Conservation (phyloP, 2,888 invertebrate species). For the Hyppa rectilinea region DNA sequence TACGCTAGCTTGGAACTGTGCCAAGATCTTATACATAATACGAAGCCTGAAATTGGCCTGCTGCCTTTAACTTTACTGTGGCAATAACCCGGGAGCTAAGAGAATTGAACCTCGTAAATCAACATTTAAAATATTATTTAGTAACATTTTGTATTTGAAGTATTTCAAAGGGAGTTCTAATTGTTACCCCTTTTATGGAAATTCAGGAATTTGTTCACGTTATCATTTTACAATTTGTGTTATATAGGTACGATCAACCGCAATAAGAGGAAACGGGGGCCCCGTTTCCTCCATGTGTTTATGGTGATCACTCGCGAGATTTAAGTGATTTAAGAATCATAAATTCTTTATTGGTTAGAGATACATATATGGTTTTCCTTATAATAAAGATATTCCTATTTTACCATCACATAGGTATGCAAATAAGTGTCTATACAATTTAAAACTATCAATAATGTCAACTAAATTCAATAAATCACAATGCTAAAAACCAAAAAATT, state of each 20-base stretch:
- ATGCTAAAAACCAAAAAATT: no score
- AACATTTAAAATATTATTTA: constrained; percentile 11
- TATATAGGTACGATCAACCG: background rate
- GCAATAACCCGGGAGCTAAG: background rate
- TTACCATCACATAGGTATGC: no score
- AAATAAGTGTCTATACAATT: no score
- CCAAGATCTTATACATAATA: background rate
- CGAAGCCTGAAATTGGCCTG: background rate
- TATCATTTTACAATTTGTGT: background rate
- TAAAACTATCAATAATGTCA: no score
- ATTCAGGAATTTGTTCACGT: background rate
- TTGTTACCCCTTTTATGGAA: background rate
- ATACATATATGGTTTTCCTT: no score
- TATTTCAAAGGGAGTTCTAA: constrained; percentile 1
- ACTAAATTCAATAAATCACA: no score
- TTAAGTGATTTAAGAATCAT: no score
- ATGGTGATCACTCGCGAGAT: no score
- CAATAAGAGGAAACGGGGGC: no score
- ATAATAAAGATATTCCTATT: no score
- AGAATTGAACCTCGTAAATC: constrained; percentile 22
- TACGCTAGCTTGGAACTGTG: background rate
- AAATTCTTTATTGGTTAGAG: no score
- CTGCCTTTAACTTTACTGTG: background rate
- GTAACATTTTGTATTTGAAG: constrained; percentile 20
- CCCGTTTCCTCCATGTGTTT: no score